Conservation (phyloP, 2,113 vertebrate species). For the Zosterops lateralis region DNA sequence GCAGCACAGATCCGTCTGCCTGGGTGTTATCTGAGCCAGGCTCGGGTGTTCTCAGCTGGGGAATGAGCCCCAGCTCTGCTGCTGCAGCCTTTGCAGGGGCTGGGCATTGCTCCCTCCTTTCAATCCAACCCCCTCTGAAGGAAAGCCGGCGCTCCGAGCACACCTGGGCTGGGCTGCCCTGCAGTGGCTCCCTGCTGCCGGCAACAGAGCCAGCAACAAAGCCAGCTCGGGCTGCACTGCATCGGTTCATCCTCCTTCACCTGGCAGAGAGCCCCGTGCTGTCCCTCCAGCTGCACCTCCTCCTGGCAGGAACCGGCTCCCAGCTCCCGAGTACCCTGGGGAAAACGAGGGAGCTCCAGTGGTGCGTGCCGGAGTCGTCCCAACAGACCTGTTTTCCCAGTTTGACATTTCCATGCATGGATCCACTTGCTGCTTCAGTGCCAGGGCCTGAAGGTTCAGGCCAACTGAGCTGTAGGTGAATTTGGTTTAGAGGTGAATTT, state of each 20-base stretch:
- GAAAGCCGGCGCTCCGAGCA: background rate
- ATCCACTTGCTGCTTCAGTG: background rate
- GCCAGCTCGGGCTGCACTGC: background rate
- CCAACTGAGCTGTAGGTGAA: background rate
- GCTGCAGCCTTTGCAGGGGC: background rate
- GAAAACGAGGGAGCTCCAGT: background rate
- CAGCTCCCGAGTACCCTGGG: background rate
- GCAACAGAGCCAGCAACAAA: background rate
- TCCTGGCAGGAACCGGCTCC: background rate
- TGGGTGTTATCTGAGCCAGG: background rate
- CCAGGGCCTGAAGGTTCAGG: background rate
- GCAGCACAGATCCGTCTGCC: background rate
- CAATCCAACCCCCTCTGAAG: background rate
- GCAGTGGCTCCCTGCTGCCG: background rate
- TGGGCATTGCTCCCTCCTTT: background rate
- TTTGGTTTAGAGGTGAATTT: background rate
- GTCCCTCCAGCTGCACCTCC: background rate
- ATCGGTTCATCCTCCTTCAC: background rate
- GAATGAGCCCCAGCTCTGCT: background rate
- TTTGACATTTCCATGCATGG: background rate
- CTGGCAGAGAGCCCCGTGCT: background rate
- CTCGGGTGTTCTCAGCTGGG: background rate
- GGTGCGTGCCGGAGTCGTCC: background rate
- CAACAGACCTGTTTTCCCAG: slow-evolving; percentile 39
- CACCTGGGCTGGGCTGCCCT: background rate